Base-by-base conservation (phyloP, 2,888 invertebrate species). In the Ormyrus thymus region DNA sequence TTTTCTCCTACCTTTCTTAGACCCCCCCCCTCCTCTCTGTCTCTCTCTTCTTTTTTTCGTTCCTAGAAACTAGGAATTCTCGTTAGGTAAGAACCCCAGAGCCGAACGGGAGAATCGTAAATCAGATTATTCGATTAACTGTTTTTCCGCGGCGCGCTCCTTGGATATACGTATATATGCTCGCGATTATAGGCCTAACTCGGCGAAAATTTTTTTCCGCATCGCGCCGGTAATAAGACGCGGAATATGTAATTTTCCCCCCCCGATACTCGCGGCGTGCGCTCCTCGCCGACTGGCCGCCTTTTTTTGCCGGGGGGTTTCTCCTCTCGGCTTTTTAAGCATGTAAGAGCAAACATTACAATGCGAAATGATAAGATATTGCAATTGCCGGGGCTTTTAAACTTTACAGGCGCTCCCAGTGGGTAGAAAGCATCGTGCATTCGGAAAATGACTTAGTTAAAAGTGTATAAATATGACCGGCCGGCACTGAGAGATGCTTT, bases 101-200 rank as follows among this genome's bases (percentile, higher is more conserved):
- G n/a, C 68, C 53, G 55, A 73, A 79, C 68, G 58, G n/a, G n/a
- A 62, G 58, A 71, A 78, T 81, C 75, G 78, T 78, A 81, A 78
- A 81, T 81, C 80, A 78, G 72, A 72, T 81, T 78, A 81, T 81
- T 81, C 75, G 80, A 81, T 81, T 81, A 78, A 78, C 78, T 77
- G 70, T 76, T 73, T 80, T 80, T 72, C 64, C 58, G 10, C 68
- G 68, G 45, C 76, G 61, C 66, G 61, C 58, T 55, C 55, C 43
- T 74, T 69, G 10, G n/a, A 13, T 50, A 29, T n/a, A 29, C 8
- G 15, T 55, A 53, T 29, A 48, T 58, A 50, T 59, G 55, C 53
- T 62, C 56, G 64, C 79, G 76, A 79, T 76, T 76, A 73, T 69
- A 76, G 79, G 72, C 29, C 69, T 76, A 65, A 76, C 80, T 72